These are phyloP conservation scores for Nephrotoma guestfalica DNA, from an alignment of 2,888 invertebrate genomes.

Conservation along the genomic window DNA sequence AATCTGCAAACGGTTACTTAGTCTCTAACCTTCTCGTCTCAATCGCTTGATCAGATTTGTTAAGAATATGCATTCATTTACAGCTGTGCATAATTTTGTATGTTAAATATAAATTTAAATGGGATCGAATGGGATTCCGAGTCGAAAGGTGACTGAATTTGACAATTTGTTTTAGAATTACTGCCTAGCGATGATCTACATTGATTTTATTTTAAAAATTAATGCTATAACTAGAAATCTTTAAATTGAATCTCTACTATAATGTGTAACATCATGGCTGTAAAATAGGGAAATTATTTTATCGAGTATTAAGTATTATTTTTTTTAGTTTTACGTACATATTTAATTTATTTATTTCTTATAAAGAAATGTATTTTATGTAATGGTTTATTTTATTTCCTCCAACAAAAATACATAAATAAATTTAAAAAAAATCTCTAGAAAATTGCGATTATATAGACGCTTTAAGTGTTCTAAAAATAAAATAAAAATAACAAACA, in stretches of 20 bases:
- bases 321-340: neutral
- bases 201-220: no score
- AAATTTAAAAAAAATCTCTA: neutral
- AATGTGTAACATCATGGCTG: neutral
- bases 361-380: neutral
- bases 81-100: no score
- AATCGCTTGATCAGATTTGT: no score
- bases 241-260: neutral
- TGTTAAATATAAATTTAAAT: no score
- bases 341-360: neutral
- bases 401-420: neutral
- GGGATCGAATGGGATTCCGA: no score
- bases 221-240: neutral
- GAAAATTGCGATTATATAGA: conserved; percentile 4
- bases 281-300: neutral
- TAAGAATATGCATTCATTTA: no score
- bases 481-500: neutral
- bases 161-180: no score
- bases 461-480: conserved; percentile 5
- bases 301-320: neutral
- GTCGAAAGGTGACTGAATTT: no score
- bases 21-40: no score
- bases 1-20: no score
- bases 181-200: no score
- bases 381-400: neutral